These are phyloP conservation scores for Amaurobius ferox DNA, from an alignment of 2,888 invertebrate genomes.

Conservation along the genomic window DNA sequence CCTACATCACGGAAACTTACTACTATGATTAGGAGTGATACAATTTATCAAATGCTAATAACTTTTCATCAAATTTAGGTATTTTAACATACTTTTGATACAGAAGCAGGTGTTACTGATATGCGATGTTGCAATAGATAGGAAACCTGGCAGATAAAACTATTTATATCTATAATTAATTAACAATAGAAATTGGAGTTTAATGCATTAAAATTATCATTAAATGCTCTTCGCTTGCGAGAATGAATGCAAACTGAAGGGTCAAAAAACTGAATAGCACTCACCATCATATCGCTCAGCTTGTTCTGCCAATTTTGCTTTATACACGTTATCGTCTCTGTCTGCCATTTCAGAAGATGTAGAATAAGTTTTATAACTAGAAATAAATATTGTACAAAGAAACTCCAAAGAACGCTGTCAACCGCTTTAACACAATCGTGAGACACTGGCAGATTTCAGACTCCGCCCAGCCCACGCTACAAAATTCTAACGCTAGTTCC, in stretches of 20 bases:
- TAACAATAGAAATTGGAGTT: too few species aligned
- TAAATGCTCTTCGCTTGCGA: too few species aligned
- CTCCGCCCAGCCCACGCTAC: slow-evolving; percentile 72
- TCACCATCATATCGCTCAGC: slow-evolving; percentile 99
- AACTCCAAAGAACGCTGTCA: slow-evolving; percentile 28
- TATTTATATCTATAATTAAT: too few species aligned
- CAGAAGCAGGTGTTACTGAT: not conserved
- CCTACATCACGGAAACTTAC: too few species aligned
- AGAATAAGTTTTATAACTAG: slow-evolving; percentile 21
- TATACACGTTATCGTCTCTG: slow-evolving; percentile 98
- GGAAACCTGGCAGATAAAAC: too few species aligned
- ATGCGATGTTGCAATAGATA: too few species aligned
- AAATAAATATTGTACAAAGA: slow-evolving; percentile 21
- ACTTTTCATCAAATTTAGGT: not conserved
- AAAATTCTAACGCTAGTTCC: slow-evolving; percentile 61
- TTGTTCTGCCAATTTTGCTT: slow-evolving; percentile 99
- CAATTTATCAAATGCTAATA: too few species aligned
- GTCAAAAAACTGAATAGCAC: slow-evolving; percentile 76
- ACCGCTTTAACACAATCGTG: slow-evolving; percentile 30
- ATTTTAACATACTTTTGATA: not conserved
- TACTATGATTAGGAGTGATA: too few species aligned
- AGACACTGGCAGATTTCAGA: slow-evolving; percentile 11
- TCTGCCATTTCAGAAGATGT: slow-evolving; percentile 65
- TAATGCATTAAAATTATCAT: too few species aligned
- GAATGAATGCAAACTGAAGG: not conserved